Evolutionary conservation across 2,113 vertebrate species (phyloP).

Genomic region (Pangasianodon hypophthalmus): DNA sequence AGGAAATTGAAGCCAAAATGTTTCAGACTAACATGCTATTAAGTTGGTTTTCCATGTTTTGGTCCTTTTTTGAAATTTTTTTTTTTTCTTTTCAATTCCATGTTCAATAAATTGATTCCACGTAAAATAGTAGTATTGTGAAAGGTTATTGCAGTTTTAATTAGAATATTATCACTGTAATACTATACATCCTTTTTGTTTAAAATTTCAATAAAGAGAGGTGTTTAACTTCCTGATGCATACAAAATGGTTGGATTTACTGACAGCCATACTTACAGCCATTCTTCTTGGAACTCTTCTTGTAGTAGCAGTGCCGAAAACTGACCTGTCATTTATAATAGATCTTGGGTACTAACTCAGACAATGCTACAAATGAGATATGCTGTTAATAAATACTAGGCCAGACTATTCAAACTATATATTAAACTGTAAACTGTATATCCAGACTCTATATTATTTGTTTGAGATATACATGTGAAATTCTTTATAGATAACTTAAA

Average conservation of each 20-base stretch:
- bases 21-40: background rate
- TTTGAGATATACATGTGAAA: background rate
- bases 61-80: background rate
- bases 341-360: background rate
- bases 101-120: constrained; percentile 24
- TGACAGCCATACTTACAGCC: background rate
- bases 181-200: background rate
- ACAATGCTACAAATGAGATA: background rate
- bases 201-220: constrained; percentile 3
- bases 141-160: constrained; percentile 20
- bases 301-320: background rate
- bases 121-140: constrained; percentile 34
- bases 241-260: background rate
- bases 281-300: background rate
- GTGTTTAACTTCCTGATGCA: background rate
- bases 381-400: background rate
- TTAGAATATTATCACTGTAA: constrained; percentile 8
- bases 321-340: background rate
- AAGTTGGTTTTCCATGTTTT: background rate
- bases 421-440: no score
- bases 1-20: background rate
- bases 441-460: background rate
- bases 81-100: background rate
- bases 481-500: background rate
- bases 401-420: background rate